Evolutionary conservation across 2,797 vertebrate species (phyloP), one percentile per base, ranked within the genome.

Genomic region (Botia kubotai): DNA sequence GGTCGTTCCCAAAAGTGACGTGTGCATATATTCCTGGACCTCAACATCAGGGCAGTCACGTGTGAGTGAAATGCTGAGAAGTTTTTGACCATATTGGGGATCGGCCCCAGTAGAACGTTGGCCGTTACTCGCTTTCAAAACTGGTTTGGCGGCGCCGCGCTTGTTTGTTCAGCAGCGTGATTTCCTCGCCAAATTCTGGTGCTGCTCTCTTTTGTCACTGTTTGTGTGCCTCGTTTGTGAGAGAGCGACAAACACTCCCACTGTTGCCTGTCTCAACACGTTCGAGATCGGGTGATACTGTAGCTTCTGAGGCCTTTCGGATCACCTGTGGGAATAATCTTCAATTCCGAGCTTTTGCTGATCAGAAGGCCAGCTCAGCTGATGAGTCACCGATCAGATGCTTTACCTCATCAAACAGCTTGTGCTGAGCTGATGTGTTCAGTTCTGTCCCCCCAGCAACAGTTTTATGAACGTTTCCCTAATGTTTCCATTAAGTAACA

Each of bases 371-470:
- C 63, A 75, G 39, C 71, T 79, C 68, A 79, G 74, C 71, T 75
- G 82, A 68, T 81, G 80, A 60, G 80, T 62, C 52, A 48, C 75
- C 69, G 75, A 86, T 83, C 84, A 79, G n/a, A 83, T 75, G 66
- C 69, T 84, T 84, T 58, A 73, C 71, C 71, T 55, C 62, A 75
- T 83, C 80, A 73, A 79, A 72, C 60, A 17, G 21, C 23, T 58
- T 23, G 21, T 29, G 6, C 19, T 16, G 52, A 80, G 80, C 78
- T 83, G 71, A 67, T 58, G 58, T n/a, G 23, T 36, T 69, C 63
- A 8, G 48, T 76, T 74, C 19, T 53, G 67, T 72, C 39, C 6
- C 4, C 6, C 39, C 39, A 26, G 23, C 6, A 43, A 43, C 39
- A 43, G 39, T 10, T 43, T 43, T 43, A 43, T 4, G 39, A 33